Evolutionary conservation across 2,113 vertebrate genomes (phyloP).

Genomic region (Hydrochoerus hydrochaeris): DNA sequence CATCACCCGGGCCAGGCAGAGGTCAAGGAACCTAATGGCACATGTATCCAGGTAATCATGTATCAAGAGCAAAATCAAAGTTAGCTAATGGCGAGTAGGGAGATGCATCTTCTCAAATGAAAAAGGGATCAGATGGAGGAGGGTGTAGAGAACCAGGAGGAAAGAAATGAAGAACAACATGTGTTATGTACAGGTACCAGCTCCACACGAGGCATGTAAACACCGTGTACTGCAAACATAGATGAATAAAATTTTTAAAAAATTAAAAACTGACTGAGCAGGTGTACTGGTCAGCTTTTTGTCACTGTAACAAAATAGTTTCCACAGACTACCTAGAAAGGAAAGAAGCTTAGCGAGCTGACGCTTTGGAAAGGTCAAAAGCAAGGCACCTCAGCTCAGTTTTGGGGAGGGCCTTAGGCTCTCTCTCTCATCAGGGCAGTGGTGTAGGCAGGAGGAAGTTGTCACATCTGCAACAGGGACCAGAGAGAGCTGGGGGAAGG

Average conservation of each 20-base stretch:
- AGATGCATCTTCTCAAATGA: neutral
- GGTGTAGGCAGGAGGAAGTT: neutral
- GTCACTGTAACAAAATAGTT: neutral
- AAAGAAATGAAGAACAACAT: neutral
- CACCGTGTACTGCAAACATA: neutral
- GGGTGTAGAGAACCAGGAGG: neutral
- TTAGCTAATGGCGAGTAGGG: neutral
- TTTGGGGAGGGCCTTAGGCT: neutral
- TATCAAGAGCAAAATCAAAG: neutral
- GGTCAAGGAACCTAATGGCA: neutral
- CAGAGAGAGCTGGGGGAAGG: neutral
- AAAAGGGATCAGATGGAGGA: neutral
- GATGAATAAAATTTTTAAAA: neutral
- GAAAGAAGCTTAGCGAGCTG: neutral
- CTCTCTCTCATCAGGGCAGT: neutral
- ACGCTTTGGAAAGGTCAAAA: neutral
- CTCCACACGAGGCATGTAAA: neutral
- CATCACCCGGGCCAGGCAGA: too few species aligned
- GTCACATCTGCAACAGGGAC: neutral
- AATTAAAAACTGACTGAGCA: neutral
- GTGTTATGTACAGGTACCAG: neutral
- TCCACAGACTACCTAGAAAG: neutral
- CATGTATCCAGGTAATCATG: neutral
- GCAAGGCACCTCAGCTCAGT: too few species aligned
- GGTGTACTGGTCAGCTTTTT: neutral